Base-by-base conservation (phyloP, 2,888 invertebrate species). In the Cataglyphis livida region DNA sequence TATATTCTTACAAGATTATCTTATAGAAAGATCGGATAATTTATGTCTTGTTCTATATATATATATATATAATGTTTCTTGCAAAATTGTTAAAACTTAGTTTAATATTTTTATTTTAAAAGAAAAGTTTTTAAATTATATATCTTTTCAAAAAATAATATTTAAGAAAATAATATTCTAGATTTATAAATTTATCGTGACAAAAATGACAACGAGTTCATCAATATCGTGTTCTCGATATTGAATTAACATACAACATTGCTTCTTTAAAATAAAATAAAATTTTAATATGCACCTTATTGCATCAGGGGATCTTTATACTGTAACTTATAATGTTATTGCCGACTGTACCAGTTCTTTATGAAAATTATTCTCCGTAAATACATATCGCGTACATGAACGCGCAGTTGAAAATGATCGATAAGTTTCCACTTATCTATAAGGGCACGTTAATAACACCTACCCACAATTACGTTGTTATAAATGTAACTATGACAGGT, bases 391-490 rank as follows among this genome's bases (percentile, higher is more conserved):
- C 38, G 5, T 66, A 81, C 35, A 74, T 18, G 10, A 35, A 61
- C 65, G 3, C 38, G n/a, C 25, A 73, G 51, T 61, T 65, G 9
- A 7, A 25, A 6, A 59, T 62, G 48, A 85, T 82, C 82, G 66
- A 89, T 85, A 83, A 41, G 82, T 51, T 62, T 79, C 62, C 61
- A 85, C 71, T 84, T 82, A 75, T 83, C 75, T 65, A 51, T 25
- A 65, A 61, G 66, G 65, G 65, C 62, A 59, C 54, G 83, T 64
- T 82, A 75, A 85, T 75, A 25, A 62, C 3, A 32, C 9, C 59
- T 38, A 64, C 61, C 71, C 38, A 10, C 48, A 35, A 32, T 82
- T 76, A 75, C 61, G 9, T 57, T 35, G 15, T 54, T 51, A 59
- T 35, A 68, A 71, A 75, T 59, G 70, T 54, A 25, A 18, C 59